phyloP scores from a whole-genome alignment of 2,113 vertebrate genomes.

The Paralichthys olivaceus region DNA sequence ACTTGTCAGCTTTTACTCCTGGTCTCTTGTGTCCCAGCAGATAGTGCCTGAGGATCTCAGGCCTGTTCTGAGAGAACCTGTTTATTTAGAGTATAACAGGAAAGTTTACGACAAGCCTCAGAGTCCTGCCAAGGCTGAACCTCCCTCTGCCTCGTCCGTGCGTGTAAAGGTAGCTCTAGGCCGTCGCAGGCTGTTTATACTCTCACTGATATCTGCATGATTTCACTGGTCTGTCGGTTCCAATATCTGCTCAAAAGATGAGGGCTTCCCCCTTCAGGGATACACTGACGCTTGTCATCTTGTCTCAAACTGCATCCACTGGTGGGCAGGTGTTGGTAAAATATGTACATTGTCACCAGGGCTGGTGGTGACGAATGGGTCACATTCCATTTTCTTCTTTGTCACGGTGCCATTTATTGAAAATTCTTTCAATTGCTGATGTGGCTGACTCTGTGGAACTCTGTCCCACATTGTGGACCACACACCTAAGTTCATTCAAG shows the following conservation, averaged over 20 bases:
- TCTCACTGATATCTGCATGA: background rate
- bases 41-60: constrained; percentile 28
- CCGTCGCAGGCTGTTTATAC: background rate
- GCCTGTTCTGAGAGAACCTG: background rate
- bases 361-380: background rate
- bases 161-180: constrained; percentile 17
- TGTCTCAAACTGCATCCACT: background rate
- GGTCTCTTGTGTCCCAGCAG: constrained; percentile 9
- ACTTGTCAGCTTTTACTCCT: background rate
- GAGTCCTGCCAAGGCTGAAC: background rate
- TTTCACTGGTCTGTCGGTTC: background rate
- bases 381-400: background rate
- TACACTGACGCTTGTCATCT: background rate
- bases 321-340: background rate
- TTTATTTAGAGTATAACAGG: background rate
- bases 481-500: too few species aligned
- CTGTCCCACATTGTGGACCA: background rate
- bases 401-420: background rate
- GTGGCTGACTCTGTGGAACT: background rate
- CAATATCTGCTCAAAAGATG: background rate
- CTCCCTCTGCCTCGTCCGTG: background rate
- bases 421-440: too few species aligned
- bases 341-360: background rate
- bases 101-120: background rate
- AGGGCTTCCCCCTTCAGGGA: background rate